These are phyloP conservation scores for Adoxophyes honmai DNA, from an alignment of 1,140 invertebrate species.

Conservation along the genomic window DNA sequence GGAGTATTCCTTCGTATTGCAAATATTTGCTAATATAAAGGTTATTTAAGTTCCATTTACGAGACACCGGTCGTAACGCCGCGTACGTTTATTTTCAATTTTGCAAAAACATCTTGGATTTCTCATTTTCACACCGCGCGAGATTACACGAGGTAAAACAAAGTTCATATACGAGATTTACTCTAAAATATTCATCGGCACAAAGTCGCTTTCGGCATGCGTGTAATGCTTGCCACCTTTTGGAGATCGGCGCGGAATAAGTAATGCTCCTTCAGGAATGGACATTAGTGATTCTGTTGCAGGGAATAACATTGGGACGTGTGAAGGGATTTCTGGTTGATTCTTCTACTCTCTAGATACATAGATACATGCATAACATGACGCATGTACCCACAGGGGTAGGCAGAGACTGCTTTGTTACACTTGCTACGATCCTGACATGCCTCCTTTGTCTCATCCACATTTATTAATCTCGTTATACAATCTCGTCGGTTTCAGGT, in stretches of 20 bases:
- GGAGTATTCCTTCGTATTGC: too few relatives aligned
- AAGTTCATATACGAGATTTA: conserved; percentile 31
- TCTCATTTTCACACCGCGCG: conserved; percentile 33
- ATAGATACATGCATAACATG: too few relatives aligned
- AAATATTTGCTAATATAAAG: background rate
- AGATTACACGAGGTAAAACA: conserved; percentile 28
- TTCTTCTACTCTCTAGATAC: too few relatives aligned
- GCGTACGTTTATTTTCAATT: conserved; percentile 33
- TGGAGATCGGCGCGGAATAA: background rate
- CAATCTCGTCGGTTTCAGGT: too few relatives aligned
- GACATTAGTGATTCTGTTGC: background rate
- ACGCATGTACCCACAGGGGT: too few relatives aligned
- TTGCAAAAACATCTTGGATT: conserved; percentile 37
- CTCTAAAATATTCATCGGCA: conserved; percentile 49
- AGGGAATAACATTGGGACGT: background rate
- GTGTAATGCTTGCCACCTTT: conserved; percentile 19
- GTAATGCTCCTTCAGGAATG: background rate
- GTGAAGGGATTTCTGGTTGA: too few relatives aligned
- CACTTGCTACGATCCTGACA: too few relatives aligned
- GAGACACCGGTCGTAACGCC: background rate
- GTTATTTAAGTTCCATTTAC: conserved; percentile 1
- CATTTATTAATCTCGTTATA: too few relatives aligned
- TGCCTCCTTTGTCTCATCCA: too few relatives aligned
- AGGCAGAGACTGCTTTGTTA: too few relatives aligned
- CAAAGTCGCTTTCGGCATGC: conserved; percentile 23